Conservation (phyloP, 2,797 vertebrate genomes). For the Schizothorax lantsangensis region DNA sequence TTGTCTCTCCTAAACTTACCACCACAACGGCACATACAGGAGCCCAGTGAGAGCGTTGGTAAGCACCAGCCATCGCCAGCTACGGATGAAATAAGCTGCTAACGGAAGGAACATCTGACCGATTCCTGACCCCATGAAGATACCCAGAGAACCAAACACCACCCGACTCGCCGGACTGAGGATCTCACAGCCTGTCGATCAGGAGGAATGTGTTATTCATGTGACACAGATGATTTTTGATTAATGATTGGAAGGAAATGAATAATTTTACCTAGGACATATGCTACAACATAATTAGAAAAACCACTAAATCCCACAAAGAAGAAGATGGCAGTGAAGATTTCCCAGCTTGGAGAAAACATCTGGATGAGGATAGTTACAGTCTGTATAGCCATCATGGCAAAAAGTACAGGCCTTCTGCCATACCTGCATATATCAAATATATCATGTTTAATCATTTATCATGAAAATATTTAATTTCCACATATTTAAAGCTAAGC, state of each 20-base stretch:
- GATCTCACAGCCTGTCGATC: neutral
- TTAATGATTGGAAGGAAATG: neutral
- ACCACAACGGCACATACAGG: slow-evolving; percentile 65
- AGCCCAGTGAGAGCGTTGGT: slow-evolving; percentile 78
- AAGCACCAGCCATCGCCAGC: slow-evolving; percentile 74
- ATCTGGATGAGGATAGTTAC: slow-evolving; percentile 82
- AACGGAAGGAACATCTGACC: slow-evolving; percentile 87
- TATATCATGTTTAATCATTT: neutral
- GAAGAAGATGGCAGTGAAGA: slow-evolving; percentile 83
- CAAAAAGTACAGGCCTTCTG: neutral
- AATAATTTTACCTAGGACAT: slow-evolving; percentile 84
- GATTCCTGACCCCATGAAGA: slow-evolving; percentile 83
- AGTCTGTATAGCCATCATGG: slow-evolving; percentile 85
- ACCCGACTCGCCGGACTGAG: slow-evolving; percentile 78
- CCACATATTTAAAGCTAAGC: neutral
- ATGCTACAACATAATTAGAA: slow-evolving; percentile 86
- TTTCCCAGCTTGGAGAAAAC: slow-evolving; percentile 88
- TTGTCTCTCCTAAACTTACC: neutral
- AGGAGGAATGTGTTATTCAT: neutral
- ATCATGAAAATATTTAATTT: neutral
- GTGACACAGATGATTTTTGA: neutral
- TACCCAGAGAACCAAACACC: slow-evolving; percentile 84
- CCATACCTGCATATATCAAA: neutral
- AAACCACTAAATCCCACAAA: slow-evolving; percentile 84
- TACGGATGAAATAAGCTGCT: slow-evolving; percentile 81